A percentile compares a stretch with the other conserved stretches of the same genome.
These are phyloP conservation scores for Papilio helenus DNA, from an alignment of 1,140 invertebrate genomes.

Conservation along the genomic window DNA sequence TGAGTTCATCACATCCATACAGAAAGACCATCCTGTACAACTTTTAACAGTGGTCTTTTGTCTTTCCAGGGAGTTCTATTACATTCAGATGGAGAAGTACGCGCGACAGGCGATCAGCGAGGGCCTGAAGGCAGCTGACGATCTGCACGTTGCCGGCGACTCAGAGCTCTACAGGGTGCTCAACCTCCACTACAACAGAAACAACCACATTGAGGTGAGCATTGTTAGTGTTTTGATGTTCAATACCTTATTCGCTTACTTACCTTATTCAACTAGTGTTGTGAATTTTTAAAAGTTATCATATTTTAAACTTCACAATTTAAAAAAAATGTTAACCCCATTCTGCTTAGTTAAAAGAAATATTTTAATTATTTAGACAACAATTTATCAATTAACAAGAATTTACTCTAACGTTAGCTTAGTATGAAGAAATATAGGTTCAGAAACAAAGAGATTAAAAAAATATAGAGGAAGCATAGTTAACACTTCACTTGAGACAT, in stretches of 20 bases:
- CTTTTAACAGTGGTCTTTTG: constrained; percentile 20
- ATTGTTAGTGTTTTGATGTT: neutral
- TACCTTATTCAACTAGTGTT: neutral
- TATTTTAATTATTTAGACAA: too few relatives aligned
- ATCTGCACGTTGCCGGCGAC: constrained; percentile 96
- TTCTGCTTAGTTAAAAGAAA: too few relatives aligned
- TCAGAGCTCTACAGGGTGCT: constrained; percentile 98
- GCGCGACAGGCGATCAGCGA: constrained; percentile 98
- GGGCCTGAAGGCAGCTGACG: constrained; percentile 96
- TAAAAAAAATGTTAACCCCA: too few relatives aligned
- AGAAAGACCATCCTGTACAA: neutral
- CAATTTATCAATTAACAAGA: too few relatives aligned
- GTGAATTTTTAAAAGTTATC: neutral
- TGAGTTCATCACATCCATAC: too few relatives aligned
- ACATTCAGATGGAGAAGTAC: constrained; percentile 99
- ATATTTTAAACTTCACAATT: too few relatives aligned
- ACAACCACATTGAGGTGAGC: constrained; percentile 99
- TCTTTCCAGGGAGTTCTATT: constrained; percentile 98
- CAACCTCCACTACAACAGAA: constrained; percentile 99
- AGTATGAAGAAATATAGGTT: neutral
- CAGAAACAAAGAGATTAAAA: too few relatives aligned
- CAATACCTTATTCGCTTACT: too few relatives aligned
- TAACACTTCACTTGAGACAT: too few relatives aligned
- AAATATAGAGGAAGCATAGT: too few relatives aligned
- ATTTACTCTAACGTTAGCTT: neutral